Evolutionary conservation across 2,797 vertebrate genomes (phyloP).

Genomic region (Lutjanus argentimaculatus): DNA sequence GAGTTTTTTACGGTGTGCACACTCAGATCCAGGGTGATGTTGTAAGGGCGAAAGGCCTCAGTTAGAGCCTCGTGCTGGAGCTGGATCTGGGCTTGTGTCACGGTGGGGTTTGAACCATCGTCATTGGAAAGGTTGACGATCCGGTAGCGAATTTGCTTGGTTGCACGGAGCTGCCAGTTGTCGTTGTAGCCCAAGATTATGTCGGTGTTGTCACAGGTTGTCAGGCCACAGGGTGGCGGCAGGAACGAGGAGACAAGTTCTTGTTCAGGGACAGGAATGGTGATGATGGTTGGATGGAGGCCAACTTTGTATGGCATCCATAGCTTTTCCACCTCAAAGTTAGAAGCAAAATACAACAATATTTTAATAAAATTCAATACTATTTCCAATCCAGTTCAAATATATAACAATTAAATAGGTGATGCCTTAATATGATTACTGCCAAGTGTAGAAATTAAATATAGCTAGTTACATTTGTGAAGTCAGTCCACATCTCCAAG

Average conservation of each 20-base stretch:
- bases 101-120: conserved; percentile 86
- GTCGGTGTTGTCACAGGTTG: conserved; percentile 92
- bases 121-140: conserved; percentile 93
- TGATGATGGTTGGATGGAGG: conserved; percentile 83
- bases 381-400: neutral
- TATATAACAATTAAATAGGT: neutral
- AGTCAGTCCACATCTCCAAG: conserved; percentile 84
- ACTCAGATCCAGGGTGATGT: conserved; percentile 93
- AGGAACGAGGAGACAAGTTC: conserved; percentile 86
- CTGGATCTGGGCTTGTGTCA: conserved; percentile 88
- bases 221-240: conserved; percentile 92
- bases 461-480: conserved; percentile 77
- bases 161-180: conserved; percentile 88
- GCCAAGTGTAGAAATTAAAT: neutral
- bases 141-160: conserved; percentile 90
- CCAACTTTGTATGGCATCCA: conserved; percentile 89
- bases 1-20: conserved; percentile 88
- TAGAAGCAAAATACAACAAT: conserved; percentile 5
- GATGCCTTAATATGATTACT: neutral
- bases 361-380: neutral
- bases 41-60: conserved; percentile 91
- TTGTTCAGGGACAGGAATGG: conserved; percentile 78
- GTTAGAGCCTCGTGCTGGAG: conserved; percentile 89
- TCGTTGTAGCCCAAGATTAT: conserved; percentile 91
- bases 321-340: conserved; percentile 76